Evolutionary conservation across 2,888 invertebrate species (phyloP).

Genomic region (Ferrisia virgata): DNA sequence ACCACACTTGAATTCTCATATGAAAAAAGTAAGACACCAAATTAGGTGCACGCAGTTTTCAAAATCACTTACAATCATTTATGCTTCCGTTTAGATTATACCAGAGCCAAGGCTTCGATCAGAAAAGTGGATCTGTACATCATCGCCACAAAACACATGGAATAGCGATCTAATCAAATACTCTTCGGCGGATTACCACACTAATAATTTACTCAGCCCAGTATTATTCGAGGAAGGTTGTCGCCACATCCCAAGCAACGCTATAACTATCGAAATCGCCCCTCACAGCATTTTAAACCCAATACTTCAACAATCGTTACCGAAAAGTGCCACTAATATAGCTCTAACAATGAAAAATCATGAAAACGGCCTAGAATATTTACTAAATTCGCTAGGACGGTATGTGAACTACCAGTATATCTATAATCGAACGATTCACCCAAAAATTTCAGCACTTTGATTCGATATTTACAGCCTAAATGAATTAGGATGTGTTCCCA

Average conservation of each 20-base stretch:
- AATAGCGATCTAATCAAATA: slow-evolving; percentile 59
- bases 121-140: slow-evolving; percentile 79
- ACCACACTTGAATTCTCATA: slow-evolving; percentile 63
- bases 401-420: too few species aligned
- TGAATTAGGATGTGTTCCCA: slow-evolving; percentile 56
- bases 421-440: too few species aligned
- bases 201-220: slow-evolving; percentile 72
- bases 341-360: slow-evolving; percentile 62
- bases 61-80: not conserved
- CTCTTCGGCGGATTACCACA: slow-evolving; percentile 69
- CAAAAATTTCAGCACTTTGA: too few species aligned
- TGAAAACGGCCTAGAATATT: slow-evolving; percentile 54
- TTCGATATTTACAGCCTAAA: slow-evolving; percentile 56
- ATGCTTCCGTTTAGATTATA: slow-evolving; percentile 56
- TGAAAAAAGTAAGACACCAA: slow-evolving; percentile 56
- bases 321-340: slow-evolving; percentile 55
- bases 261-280: slow-evolving; percentile 66
- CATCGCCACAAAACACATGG: slow-evolving; percentile 71
- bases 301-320: slow-evolving; percentile 62
- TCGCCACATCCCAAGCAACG: slow-evolving; percentile 62
- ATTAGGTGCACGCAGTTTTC: too few species aligned
- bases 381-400: slow-evolving; percentile 56
- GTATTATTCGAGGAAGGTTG: slow-evolving; percentile 63
- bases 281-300: slow-evolving; percentile 68
- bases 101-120: slow-evolving; percentile 66